Evolutionary conservation across 2,797 vertebrate species (phyloP).

Genomic region (Ceyx erithaca): DNA sequence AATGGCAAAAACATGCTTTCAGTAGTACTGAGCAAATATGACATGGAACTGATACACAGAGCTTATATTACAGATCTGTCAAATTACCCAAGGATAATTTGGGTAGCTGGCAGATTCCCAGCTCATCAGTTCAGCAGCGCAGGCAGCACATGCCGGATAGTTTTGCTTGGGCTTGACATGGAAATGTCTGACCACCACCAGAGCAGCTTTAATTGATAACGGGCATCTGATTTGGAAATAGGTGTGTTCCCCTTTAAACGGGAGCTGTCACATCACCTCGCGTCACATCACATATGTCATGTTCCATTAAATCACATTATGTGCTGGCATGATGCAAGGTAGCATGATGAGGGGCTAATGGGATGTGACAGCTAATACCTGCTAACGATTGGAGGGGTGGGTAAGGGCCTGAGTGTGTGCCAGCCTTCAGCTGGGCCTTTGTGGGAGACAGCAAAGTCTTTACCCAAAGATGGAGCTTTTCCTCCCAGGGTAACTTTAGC

Average conservation of each 20-base stretch:
- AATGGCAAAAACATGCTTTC: conserved; percentile 59
- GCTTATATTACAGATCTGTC: conserved; percentile 73
- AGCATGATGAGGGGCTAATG: conserved; percentile 51
- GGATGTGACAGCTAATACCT: conserved; percentile 66
- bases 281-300: conserved; percentile 61
- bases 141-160: conserved; percentile 42
- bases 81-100: conserved; percentile 74
- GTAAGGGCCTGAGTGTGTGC: not conserved
- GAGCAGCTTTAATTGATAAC: conserved; percentile 64
- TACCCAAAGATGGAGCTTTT: not conserved
- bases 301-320: conserved; percentile 70
- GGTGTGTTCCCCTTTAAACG: conserved; percentile 66
- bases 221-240: conserved; percentile 58
- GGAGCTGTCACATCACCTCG: conserved; percentile 65
- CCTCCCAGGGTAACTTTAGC: not conserved
- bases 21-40: conserved; percentile 64
- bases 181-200: conserved; percentile 47
- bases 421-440: not conserved
- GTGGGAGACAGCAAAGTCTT: not conserved
- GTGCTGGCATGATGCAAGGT: conserved; percentile 54
- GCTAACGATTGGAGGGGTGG: conserved; percentile 53
- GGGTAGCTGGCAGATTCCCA: conserved; percentile 70
- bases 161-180: conserved; percentile 45
- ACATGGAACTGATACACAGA: conserved; percentile 61
- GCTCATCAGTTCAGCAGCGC: conserved; percentile 60